phyloP scores from a whole-genome alignment of 2,113 vertebrate species.

The Excalfactoria chinensis region DNA sequence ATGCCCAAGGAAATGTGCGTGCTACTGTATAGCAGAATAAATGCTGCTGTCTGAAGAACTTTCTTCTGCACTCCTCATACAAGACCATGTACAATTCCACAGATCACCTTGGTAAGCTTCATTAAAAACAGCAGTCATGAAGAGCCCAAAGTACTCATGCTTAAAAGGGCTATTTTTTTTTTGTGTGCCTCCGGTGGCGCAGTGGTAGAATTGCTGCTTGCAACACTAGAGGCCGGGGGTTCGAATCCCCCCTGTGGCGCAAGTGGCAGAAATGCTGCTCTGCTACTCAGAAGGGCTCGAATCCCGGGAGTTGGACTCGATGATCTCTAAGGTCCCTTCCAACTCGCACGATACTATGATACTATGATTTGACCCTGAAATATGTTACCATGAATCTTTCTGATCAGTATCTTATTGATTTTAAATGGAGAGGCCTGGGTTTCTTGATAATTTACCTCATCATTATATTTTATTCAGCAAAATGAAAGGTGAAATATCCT shows the following conservation, averaged over 20 bases:
- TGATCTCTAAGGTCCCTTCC: too few species aligned
- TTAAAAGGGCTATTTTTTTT: not conserved
- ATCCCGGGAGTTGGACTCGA: too few species aligned
- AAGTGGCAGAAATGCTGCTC: too few species aligned
- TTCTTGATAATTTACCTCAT: not conserved
- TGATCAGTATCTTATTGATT: not conserved
- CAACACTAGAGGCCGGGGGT: too few species aligned
- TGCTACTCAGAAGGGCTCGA: too few species aligned
- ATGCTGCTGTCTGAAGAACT: not conserved
- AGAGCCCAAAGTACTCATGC: not conserved
- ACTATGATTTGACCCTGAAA: not conserved
- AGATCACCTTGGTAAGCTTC: not conserved
- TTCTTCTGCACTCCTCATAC: accelerated
- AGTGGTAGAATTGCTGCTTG: too few species aligned
- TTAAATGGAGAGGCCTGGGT: not conserved
- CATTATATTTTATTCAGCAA: not conserved
- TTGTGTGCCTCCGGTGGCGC: too few species aligned
- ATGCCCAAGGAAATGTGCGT: not conserved
- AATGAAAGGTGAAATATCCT: not conserved
- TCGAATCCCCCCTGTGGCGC: too few species aligned
- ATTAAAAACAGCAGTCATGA: not conserved
- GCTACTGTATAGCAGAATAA: not conserved
- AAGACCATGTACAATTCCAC: not conserved
- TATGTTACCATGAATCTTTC: not conserved
- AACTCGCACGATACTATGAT: too few species aligned